Evolutionary conservation across 2,888 invertebrate species (phyloP).

Genomic region (Chymomyza procnemis): DNA sequence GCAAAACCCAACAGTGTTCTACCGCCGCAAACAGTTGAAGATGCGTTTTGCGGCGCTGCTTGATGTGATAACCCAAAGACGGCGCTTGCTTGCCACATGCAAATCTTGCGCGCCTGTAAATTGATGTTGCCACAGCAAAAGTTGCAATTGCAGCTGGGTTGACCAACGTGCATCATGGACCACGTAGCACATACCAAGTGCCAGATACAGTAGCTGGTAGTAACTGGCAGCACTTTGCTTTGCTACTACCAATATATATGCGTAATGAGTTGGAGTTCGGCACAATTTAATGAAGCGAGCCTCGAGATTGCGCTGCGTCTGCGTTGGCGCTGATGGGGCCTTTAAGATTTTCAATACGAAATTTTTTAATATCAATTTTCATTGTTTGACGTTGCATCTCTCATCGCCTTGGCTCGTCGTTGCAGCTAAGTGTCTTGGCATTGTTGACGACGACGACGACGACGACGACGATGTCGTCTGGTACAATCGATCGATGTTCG

Average conservation of each 20-base stretch:
- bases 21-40: not conserved
- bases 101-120: not conserved
- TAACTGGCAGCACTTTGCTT: not conserved
- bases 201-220: not conserved
- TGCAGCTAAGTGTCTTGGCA: not conserved
- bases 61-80: not conserved
- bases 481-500: not conserved
- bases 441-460: not conserved
- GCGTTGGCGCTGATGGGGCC: slow-evolving; percentile 23
- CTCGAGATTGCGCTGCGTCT: not conserved
- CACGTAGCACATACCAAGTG: not conserved
- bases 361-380: slow-evolving; percentile 68
- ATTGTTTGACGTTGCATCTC: slow-evolving; percentile 44
- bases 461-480: not conserved
- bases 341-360: slow-evolving; percentile 61
- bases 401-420: not conserved
- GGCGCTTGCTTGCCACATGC: not conserved
- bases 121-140: too few relatives aligned
- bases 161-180: slow-evolving; percentile 15
- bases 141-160: slow-evolving; percentile 6
- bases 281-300: slow-evolving; percentile 43
- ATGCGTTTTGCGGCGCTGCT: not conserved
- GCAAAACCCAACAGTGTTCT: not conserved
- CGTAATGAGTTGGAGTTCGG: slow-evolving; percentile 53
- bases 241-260: slow-evolving; percentile 36